Evolutionary conservation across 2,888 invertebrate genomes (phyloP), one percentile per base, ranked within the genome.

Genomic region (Sarcophaga variegata): DNA sequence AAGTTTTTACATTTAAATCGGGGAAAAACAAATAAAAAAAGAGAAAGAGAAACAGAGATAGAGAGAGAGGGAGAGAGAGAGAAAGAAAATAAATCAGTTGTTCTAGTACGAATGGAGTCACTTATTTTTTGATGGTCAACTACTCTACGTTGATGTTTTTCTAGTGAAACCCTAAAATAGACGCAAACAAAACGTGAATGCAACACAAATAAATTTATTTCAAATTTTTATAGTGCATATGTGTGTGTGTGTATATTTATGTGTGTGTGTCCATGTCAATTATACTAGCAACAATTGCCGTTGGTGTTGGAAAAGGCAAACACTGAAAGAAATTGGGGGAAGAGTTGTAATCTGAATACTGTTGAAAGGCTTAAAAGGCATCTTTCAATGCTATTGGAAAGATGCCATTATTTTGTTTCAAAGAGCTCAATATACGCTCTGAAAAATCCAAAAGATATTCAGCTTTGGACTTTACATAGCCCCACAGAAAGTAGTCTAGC

Each of bases 61-160:
- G 17, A 54, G 17, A 54, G 22, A 47, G 25, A 25, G 20, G 54
- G 14, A 49, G 2, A 20, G 47, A 67, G 66, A 11, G 20, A 75
- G 78, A 60, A 4, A 47, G 12, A 74, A 83, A 82, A 37, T 62
- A 79, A 84, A 79, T 82, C 78, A 79, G 63, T 82, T 72, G 54
- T 37, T 37, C 54, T 54, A 54, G 54, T 14, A 54, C 10, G 54
- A 54, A 17, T 54, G 5, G 17, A 76, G 75, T 82, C 78, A 79
- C 63, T 84, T 67, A 71, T 79, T 80, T 54, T 17, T 84, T 81
- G 66, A 79, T 87, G 84, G 84, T 83, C 76, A 86, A 80, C 79
- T 86, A 20, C 49, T 60, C 12, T 54, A 17, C 54, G 17, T 17
- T 54, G n/a, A 20, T 62, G 75, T 71, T 47, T 62, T 27, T 59